Conservation (phyloP, 2,797 vertebrate species). For the Eidolon dupreanum region DNA sequence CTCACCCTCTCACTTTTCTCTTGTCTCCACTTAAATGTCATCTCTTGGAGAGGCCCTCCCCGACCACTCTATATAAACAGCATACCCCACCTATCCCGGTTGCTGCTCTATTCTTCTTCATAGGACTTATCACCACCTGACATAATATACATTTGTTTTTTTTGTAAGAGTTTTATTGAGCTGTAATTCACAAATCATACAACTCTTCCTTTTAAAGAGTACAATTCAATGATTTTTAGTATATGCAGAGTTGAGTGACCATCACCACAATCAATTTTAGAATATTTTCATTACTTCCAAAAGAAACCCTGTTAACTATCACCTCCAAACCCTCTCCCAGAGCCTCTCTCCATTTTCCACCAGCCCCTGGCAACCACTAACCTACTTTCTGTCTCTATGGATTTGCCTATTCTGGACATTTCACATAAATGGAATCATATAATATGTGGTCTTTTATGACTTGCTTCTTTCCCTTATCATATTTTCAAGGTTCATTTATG, state of each 20-base stretch:
- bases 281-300: not conserved
- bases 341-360: not conserved
- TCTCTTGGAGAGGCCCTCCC: not conserved
- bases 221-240: not conserved
- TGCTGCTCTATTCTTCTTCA: not conserved
- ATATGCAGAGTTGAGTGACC: not conserved
- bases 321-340: not conserved
- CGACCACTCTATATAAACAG: not conserved
- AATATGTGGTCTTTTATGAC: not conserved
- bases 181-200: not conserved
- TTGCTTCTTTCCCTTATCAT: not conserved
- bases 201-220: not conserved
- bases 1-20: not conserved
- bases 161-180: not conserved
- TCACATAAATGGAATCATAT: not conserved
- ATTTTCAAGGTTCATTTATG: not conserved
- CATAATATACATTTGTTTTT: not conserved
- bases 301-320: not conserved
- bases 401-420: not conserved
- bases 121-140: not conserved
- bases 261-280: not conserved
- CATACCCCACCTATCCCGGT: too few relatives aligned
- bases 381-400: not conserved
- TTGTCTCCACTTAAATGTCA: not conserved
- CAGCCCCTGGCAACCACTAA: not conserved